Evolutionary conservation across 2,888 invertebrate genomes (phyloP), one percentile per base, ranked within the genome.

Genomic region (Sclerodermus sp.): DNA sequence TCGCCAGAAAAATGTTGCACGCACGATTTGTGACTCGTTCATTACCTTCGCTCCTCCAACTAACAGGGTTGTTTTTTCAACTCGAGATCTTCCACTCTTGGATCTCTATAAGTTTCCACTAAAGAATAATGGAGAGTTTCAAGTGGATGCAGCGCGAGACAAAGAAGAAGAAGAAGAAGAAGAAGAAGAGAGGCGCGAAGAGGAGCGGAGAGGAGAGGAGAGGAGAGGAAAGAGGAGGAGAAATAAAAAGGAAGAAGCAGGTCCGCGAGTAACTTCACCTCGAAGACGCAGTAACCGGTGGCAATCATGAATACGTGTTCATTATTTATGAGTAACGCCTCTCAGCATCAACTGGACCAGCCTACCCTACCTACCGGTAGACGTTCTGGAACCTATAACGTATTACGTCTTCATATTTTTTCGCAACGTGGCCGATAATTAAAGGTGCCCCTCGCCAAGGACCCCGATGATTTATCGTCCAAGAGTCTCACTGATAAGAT

Each of bases 331-430:
- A 64, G 66, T 57, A 64, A 65, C 69, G 66, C 68, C 62, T 67
- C 68, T 63, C 59, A 58, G 66, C 60, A 67, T 62, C 66, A 66
- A 68, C 64, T 60, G 63, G 63, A 65, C 67, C 67, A 47, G 63
- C 62, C 66, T 66, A 65, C 58, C 59, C 38, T 58, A 61, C 54
- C 60, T 57, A 66, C 65, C 62, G 58, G 65, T 64, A 63, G 66
- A 63, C 61, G 59, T 55, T n/a, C 55, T 47, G 55, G 60, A 59
- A 56, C 57, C 60, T 60, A 66, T 68, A 68, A 66, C 62, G 69
- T 68, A 71, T 71, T 71, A 70, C 71, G 66, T 73, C 72, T 73
- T 71, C 66, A 72, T 70, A 73, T 69, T 73, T 71, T 72, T 72
- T 58, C 60, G 52, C 34, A 8, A 53, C 55, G 60, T 58, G 59